Evolutionary conservation across 2,888 invertebrate species (phyloP).

Genomic region (Torymus auratus): DNA sequence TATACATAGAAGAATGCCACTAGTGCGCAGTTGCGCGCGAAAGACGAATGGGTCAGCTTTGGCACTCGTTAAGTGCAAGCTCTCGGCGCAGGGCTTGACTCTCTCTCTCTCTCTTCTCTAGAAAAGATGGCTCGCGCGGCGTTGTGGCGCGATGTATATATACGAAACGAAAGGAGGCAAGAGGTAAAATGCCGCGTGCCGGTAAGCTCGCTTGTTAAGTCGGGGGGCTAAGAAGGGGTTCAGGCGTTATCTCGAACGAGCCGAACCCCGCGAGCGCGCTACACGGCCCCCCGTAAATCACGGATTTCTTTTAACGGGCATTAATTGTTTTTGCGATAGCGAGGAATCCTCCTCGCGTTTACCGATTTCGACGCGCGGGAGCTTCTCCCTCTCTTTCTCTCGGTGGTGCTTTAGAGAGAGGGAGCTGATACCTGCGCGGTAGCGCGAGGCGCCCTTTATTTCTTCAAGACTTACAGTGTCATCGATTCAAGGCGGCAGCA

Average conservation of each 20-base stretch:
- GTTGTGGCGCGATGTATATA: no score
- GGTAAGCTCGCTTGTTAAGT: slow-evolving; percentile 67
- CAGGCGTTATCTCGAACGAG: slow-evolving; percentile 69
- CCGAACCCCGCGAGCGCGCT: slow-evolving; percentile 61
- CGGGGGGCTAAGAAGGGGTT: slow-evolving; percentile 67
- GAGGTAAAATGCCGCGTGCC: slow-evolving; percentile 58
- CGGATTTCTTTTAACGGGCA: slow-evolving; percentile 76
- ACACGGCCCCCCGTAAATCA: slow-evolving; percentile 71
- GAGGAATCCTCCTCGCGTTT: slow-evolving; percentile 67
- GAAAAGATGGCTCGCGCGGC: no score
- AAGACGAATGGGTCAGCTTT: slow-evolving; percentile 62
- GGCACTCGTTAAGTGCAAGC: slow-evolving; percentile 64
- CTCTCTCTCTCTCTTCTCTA: background rate
- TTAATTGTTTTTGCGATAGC: slow-evolving; percentile 77
- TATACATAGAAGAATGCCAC: no score
- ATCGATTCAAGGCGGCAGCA: slow-evolving; percentile 16
- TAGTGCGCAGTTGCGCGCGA: background rate
- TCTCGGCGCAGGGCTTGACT: slow-evolving; percentile 50
- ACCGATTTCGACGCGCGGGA: slow-evolving; percentile 41
- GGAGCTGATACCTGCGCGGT: background rate
- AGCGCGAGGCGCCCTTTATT: slow-evolving; percentile 28
- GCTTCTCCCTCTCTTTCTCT: slow-evolving; percentile 18
- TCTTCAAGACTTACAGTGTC: slow-evolving; percentile 39
- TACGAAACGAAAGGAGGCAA: slow-evolving; percentile 47
- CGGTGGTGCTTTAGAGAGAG: background rate